Percentiles rank a stretch among this genome's conserved stretches.
Evolutionary conservation across 1,140 invertebrate species (phyloP).

Genomic region (Aplysia californica): DNA sequence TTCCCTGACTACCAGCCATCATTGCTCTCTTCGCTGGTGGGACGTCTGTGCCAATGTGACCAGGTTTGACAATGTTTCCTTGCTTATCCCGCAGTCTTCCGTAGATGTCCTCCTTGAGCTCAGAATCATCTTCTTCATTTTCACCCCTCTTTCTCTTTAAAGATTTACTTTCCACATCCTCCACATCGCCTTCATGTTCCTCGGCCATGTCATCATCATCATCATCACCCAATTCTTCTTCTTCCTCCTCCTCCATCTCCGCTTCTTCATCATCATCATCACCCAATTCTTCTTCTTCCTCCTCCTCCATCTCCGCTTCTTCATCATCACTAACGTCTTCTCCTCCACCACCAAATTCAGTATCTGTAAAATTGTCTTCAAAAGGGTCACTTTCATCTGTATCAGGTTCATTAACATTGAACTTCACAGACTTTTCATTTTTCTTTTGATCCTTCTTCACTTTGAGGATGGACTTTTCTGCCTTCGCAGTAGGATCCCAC

Average conservation of each 20-base stretch:
- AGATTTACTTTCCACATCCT: conserved; percentile 1
- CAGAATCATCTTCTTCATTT: conserved; percentile 48
- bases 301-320: too few species aligned
- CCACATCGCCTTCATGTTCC: conserved; percentile 10
- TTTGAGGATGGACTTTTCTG: conserved; percentile 16
- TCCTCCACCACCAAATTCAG: conserved; percentile 20
- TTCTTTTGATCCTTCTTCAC: too few species aligned
- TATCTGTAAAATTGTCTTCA: conserved; percentile 31
- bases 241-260: too few species aligned
- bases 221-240: too few species aligned
- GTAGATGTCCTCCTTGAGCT: conserved; percentile 88
- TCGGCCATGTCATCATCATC: neutral
- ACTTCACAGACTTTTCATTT: too few species aligned
- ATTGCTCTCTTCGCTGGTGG: conserved; percentile 80
- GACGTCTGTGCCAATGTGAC: conserved; percentile 75
- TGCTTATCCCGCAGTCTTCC: conserved; percentile 83
- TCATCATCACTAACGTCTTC: conserved; percentile 24
- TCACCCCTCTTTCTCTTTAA: conserved; percentile 33
- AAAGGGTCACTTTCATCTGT: conserved; percentile 14
- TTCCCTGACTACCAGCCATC: conserved; percentile 68
- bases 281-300: too few species aligned
- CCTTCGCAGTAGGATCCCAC: conserved; percentile 1
- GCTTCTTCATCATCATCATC: conserved; percentile 13
- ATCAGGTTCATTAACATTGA: conserved; percentile 26
- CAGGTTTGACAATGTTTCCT: conserved; percentile 78